Base-by-base conservation (phyloP, 2,888 invertebrate genomes). In the Dasysyrphus albostriatus region DNA sequence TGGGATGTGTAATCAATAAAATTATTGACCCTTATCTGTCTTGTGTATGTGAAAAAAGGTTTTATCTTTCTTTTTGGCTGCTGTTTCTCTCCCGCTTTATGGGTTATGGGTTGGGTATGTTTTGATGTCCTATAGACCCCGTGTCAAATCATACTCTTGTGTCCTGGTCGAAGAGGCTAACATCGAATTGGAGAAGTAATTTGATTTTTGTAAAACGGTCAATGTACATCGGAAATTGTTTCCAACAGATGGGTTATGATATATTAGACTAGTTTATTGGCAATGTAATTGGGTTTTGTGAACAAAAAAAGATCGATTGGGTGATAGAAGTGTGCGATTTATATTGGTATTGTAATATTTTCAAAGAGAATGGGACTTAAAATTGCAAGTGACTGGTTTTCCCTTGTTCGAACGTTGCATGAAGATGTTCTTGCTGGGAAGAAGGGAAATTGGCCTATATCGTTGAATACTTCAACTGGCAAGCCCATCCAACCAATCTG, bases 231-330 rank as follows among this genome's bases (percentile, higher is more conserved):
- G 69, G 77, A 82, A 78, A 77, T 81, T 76, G 67, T 49, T 47
- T 37, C 56, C 51, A 85, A 70, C 85, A 85, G 82, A 85, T 85
- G 85, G 77, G 77, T 70, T 73, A 78, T 77, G 85, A 85, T 82
- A 51, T 70, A 78, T 82, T 73, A 69, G 65, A 29, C 42, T 63
- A 16, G 78, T 79, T 83, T 83, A 83, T 83, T 78, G 54, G 19
- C 44, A 61, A 63, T 58, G 37, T 58, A 69, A 69, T 70, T 75
- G 75, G 58, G 51, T 24, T 47, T 65, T 65, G 32, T 32, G 8
- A n/a, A n/a, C n/a, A n/a, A n/a, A 12, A 12, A 39, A 37, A 59
- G 59, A 59, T 61, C 24, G 39, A 39, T 61, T 24, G 24, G 14
- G 8, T 6, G 12, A n/a, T 37, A 5, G 5, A 5, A 9, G 16